Evolutionary conservation across 1,140 invertebrate species (phyloP).

Genomic region (Sinella curviseta): DNA sequence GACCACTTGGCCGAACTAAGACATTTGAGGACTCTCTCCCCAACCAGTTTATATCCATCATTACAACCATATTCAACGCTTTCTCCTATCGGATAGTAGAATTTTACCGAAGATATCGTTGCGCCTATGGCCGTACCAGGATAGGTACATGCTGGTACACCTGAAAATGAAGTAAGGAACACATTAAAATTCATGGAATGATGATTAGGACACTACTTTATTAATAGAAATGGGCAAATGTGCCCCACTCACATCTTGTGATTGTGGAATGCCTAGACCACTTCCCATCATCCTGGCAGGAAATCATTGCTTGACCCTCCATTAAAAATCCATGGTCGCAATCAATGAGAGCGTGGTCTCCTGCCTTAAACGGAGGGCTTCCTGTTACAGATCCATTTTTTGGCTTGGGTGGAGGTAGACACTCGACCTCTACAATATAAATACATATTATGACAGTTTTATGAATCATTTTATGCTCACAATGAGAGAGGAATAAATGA

Average conservation of each 20-base stretch:
- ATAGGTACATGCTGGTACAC: conserved; percentile 79
- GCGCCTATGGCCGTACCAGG: conserved; percentile 82
- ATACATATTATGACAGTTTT: conserved; percentile 13
- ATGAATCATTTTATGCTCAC: not conserved
- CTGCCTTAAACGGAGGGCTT: conserved; percentile 70
- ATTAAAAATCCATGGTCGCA: conserved; percentile 85
- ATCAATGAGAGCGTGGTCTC: conserved; percentile 79
- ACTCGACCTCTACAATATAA: conserved; percentile 68
- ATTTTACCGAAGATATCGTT: conserved; percentile 79
- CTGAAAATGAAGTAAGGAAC: conserved; percentile 53
- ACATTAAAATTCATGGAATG: not conserved
- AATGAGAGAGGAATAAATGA: not conserved
- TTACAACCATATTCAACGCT: conserved; percentile 80
- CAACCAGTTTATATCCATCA: conserved; percentile 70
- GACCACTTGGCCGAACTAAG: conserved; percentile 69
- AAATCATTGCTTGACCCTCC: conserved; percentile 72
- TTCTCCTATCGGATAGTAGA: conserved; percentile 81
- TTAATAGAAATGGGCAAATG: not conserved
- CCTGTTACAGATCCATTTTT: conserved; percentile 75
- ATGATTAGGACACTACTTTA: too few relatives aligned
- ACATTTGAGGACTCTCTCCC: conserved; percentile 74
- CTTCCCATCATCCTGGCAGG: conserved; percentile 68
- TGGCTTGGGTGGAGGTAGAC: conserved; percentile 68
- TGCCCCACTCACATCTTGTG: not conserved
- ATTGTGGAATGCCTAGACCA: conserved; percentile 65